Percentiles rank a stretch among this genome's conserved stretches.
These are phyloP conservation scores for Pseudochaenichthys georgianus DNA, from an alignment of 2,797 vertebrate species.

Conservation along the genomic window DNA sequence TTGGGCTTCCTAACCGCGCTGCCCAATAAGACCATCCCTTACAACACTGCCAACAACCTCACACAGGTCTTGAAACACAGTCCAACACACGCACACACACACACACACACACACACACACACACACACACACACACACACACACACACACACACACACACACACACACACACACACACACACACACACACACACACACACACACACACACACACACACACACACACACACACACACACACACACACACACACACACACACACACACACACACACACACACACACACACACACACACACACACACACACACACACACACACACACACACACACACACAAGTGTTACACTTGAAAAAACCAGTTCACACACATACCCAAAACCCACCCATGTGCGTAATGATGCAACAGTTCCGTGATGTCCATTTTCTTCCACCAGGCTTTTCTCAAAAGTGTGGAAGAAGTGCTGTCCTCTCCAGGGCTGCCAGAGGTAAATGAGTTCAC, in stretches of 20 bases:
- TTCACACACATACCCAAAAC: slow-evolving; percentile 58
- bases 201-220: slow-evolving; percentile 23
- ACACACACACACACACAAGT: slow-evolving; percentile 18
- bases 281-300: slow-evolving; percentile 17
- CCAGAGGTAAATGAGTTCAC: slow-evolving; percentile 78
- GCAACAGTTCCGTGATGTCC: slow-evolving; percentile 63
- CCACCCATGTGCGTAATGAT: slow-evolving; percentile 53
- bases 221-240: slow-evolving; percentile 21
- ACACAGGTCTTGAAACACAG: slow-evolving; percentile 85
- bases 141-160: slow-evolving; percentile 29
- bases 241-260: slow-evolving; percentile 21
- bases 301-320: slow-evolving; percentile 26
- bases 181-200: slow-evolving; percentile 18
- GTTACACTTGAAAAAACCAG: slow-evolving; percentile 31
- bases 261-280: slow-evolving; percentile 21
- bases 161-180: slow-evolving; percentile 27
- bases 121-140: slow-evolving; percentile 26
- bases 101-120: slow-evolving; percentile 28
- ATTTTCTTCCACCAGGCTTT: slow-evolving; percentile 85
- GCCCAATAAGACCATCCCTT: slow-evolving; percentile 83
- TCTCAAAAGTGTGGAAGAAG: slow-evolving; percentile 89
- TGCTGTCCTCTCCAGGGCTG: slow-evolving; percentile 83
- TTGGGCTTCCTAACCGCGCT: slow-evolving; percentile 83
- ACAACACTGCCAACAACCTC: slow-evolving; percentile 87
- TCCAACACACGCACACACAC: slow-evolving; percentile 22